phyloP scores from a whole-genome alignment of 2,888 invertebrate genomes.

The Apotomis turbidana region DNA sequence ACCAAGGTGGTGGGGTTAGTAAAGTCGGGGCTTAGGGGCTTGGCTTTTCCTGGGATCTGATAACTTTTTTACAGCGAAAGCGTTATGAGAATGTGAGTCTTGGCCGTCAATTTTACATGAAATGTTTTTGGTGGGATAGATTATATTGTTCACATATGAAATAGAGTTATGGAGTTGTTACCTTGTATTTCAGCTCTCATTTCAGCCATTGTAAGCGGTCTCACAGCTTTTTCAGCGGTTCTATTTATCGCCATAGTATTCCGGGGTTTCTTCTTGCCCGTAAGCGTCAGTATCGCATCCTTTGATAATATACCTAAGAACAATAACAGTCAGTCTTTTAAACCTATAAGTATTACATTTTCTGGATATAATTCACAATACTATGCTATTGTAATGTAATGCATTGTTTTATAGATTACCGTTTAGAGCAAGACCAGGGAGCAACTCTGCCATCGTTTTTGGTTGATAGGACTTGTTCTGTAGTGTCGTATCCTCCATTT shows the following conservation, averaged over 20 bases:
- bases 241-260: slow-evolving; percentile 53
- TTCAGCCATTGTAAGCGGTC: slow-evolving; percentile 69
- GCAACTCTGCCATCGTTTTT: slow-evolving; percentile 66
- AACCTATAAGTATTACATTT: neutral
- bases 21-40: no score
- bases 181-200: slow-evolving; percentile 62
- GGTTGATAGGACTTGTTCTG: slow-evolving; percentile 55
- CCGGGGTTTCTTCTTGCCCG: slow-evolving; percentile 62
- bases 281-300: slow-evolving; percentile 57
- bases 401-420: slow-evolving; percentile 51
- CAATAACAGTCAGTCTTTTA: neutral
- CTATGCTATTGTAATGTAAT: neutral
- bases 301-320: slow-evolving; percentile 64
- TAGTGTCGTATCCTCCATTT: slow-evolving; percentile 57
- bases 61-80: no score
- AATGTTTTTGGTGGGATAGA: no score
- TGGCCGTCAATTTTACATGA: no score
- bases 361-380: neutral
- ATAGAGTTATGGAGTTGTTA: slow-evolving; percentile 44
- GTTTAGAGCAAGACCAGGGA: slow-evolving; percentile 63
- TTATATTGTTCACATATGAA: neutral
- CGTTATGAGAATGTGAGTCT: no score
- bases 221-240: slow-evolving; percentile 60
- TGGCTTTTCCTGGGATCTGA: no score
- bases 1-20: no score